phyloP scores from a whole-genome alignment of 1,140 invertebrate genomes.

The Anoplophora glabripennis region DNA sequence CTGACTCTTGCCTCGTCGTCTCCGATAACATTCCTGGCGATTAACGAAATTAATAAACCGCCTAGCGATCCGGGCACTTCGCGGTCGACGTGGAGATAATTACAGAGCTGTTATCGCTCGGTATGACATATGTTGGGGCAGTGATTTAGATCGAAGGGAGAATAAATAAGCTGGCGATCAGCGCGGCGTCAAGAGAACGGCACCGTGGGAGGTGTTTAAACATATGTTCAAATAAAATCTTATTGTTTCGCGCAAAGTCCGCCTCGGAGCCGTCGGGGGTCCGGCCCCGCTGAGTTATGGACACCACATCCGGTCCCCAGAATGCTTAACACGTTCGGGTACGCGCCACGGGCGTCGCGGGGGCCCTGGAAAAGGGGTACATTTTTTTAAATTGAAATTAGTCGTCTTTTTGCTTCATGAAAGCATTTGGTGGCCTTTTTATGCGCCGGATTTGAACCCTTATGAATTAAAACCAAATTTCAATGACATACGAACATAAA shows the following conservation, averaged over 20 bases:
- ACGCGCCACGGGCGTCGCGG: too few relatives aligned
- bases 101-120: slow-evolving; percentile 4
- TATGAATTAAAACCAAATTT: too few relatives aligned
- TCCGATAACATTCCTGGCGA: neutral
- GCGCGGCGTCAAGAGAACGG: neutral
- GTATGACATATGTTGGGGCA: slow-evolving; percentile 6
- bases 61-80: neutral
- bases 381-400: too few relatives aligned
- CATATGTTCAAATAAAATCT: slow-evolving; percentile 45
- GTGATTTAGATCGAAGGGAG: slow-evolving; percentile 5
- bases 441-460: too few relatives aligned
- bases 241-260: slow-evolving; percentile 39
- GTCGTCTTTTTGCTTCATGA: too few relatives aligned
- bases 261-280: slow-evolving; percentile 12
- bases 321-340: neutral
- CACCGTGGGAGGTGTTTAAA: slow-evolving; percentile 40
- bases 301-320: slow-evolving; percentile 7
- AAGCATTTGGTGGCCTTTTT: too few relatives aligned
- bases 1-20: too few relatives aligned
- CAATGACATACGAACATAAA: too few relatives aligned
- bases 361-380: too few relatives aligned
- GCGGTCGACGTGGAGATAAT: neutral
- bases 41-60: neutral
- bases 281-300: slow-evolving; percentile 8
- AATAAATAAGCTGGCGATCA: slow-evolving; percentile 1